Percentiles rank a stretch among this genome's conserved stretches.
These are phyloP conservation scores for Forpus xanthops DNA, from an alignment of 2,797 vertebrate species.

Conservation along the genomic window DNA sequence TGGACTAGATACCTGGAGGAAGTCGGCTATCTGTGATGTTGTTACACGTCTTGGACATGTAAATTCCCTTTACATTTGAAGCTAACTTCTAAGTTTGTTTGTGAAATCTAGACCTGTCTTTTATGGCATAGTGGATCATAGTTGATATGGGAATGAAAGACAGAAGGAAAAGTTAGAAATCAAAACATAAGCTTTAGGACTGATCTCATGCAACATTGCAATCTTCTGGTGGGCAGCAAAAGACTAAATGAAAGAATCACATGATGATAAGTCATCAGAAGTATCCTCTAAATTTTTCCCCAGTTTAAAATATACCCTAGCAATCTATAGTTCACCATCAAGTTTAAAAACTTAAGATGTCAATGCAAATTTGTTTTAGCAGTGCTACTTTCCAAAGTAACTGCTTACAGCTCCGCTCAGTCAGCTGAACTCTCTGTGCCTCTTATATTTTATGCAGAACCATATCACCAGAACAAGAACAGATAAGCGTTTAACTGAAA, in stretches of 20 bases:
- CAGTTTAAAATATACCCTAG: not conserved
- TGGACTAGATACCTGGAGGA: not conserved
- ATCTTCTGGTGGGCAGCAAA: not conserved
- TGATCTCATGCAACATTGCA: not conserved
- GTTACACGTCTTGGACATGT: not conserved
- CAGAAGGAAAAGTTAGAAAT: not conserved
- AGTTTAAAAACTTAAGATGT: not conserved
- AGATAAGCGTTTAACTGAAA: not conserved
- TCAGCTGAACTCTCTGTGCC: not conserved
- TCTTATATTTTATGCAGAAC: not conserved
- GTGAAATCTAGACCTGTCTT: not conserved
- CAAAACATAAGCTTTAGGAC: not conserved
- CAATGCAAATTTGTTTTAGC: not conserved
- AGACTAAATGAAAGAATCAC: not conserved
- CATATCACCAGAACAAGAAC: not conserved
- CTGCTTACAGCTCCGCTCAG: not conserved
- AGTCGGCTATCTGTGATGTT: not conserved
- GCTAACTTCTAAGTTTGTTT: not conserved
- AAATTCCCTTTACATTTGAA: not conserved
- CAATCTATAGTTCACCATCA: not conserved
- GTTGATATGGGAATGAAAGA: not conserved
- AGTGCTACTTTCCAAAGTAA: not conserved
- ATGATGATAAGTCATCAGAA: not conserved
- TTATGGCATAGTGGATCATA: not conserved
- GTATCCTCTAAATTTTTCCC: not conserved